Evolutionary conservation across 1,140 invertebrate genomes (phyloP), one percentile per base, ranked within the genome.

Genomic region (Coenobita brevimanus): DNA sequence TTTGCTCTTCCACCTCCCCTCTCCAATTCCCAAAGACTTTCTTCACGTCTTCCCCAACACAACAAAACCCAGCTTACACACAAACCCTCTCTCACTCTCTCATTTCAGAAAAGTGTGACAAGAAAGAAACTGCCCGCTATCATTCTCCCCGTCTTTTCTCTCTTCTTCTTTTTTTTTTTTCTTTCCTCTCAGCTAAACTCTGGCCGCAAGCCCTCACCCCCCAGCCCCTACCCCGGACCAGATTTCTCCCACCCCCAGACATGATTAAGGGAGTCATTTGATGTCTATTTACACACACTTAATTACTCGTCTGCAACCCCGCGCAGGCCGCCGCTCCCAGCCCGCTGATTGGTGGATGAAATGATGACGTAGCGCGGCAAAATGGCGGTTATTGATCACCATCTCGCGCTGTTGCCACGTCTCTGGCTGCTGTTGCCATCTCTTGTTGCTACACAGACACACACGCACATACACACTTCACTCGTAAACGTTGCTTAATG

Each of bases 351-450:
- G 85, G 83, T 89, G 83, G 82, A 82, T 60, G 76, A 67, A 82
- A 86, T 82, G 82, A 86, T 89, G 89, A 89, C 89, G 89, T 85
- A 87, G 89, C 64, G 54, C 69, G 60, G 89, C 60, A 89, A 89
- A 89, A 89, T 89, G 89, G 89, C 80, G 89, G 82, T 86, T 89
- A 89, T 89, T 89, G 89, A 89, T 89, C 89, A 89, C 78, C 83
- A 86, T 86, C 78, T 67, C 50, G 84, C 84, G 60, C 17, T 54
- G 84, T 86, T 86, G 84, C 84, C 84, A 85, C 46, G 69, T 82
- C 41, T 75, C 27, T 67, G 67, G 57, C 73, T 62, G 64, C 38
- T 75, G 62, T 71, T 71, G 67, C 27, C 27, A 17, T 33, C 46
- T 17, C 46, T 17, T 50, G 46, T 50, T 50, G 46, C 46, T 50